Base-by-base conservation (phyloP, 2,888 invertebrate genomes). In the Dryococelus australis region DNA sequence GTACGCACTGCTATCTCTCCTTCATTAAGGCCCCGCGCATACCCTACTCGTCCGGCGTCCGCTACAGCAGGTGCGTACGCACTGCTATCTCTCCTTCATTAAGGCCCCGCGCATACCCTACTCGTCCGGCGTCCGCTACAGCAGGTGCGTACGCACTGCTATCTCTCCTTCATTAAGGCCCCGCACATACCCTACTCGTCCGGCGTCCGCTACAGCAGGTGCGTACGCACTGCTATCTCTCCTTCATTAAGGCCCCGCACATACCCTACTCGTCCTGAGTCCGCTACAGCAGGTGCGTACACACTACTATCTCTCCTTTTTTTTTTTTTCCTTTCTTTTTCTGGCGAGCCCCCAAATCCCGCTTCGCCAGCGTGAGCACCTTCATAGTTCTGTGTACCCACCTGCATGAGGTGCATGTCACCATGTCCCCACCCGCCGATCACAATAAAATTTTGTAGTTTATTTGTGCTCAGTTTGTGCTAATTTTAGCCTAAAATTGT, bases 11-110 rank as follows among this genome's bases (percentile, higher is more conserved):
- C 65, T 65, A 16, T n/a, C n/a, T n/a, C n/a, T n/a, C n/a, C n/a
- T 83, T 89, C 16, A 53, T 88, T 13, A 89, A 88, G 83, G 89
- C 89, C 9, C 89, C 89, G 6, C 86, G 85, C 13, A 24, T 88
- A 16, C 86, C 87, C 12, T 43, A 87, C 86, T 87, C 88, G 13
- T 12, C 81, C 9, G 86, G 85, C 13, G 83, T 84, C 26, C 87
- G 87, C 28, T 89, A 89, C 84, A 87, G 87, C 16, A 88, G 88
- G 89, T 89, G 86, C 65, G 78, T 16, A 80, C n/a, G 4, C 65
- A 24, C 16, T 24, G 5, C 65, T 65, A 16, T n/a, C n/a, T n/a
- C n/a, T n/a, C n/a, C n/a, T 13, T 51, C 28, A 83, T 27, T n/a
- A 89, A 88, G 81, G 89, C 89, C 13, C 89, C 89, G 10, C 86